Conservation (phyloP, 2,113 vertebrate species). For the Oncorhynchus nerka region DNA sequence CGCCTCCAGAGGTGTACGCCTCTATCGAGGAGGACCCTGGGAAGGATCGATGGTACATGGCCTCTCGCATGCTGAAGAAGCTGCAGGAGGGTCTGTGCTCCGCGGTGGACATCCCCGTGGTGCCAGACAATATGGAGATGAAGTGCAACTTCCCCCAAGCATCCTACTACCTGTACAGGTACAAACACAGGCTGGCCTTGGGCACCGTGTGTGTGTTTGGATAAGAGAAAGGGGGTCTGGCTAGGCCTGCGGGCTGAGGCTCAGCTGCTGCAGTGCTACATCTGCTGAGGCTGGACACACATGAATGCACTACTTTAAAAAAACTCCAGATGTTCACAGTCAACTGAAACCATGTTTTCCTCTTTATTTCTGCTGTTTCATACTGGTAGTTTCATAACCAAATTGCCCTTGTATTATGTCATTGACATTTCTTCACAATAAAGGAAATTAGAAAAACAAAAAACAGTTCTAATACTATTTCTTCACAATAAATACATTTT, state of each 20-base stretch:
- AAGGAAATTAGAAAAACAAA: constrained; percentile 7
- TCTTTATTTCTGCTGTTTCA: constrained; percentile 31
- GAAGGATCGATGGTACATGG: constrained; percentile 64
- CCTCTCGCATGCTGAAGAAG: constrained; percentile 69
- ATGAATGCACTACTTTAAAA: background rate
- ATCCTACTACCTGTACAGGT: constrained; percentile 72
- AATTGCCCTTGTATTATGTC: constrained; percentile 7
- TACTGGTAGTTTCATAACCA: constrained; percentile 8
- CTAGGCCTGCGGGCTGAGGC: background rate
- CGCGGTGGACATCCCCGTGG: constrained; percentile 65
- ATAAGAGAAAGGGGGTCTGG: constrained; percentile 21
- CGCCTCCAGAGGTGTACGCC: constrained; percentile 69
- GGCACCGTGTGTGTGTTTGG: constrained; percentile 74
- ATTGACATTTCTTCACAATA: constrained; percentile 29
- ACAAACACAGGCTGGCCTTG: constrained; percentile 72
- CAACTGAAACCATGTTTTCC: background rate
- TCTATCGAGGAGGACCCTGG: constrained; percentile 71
- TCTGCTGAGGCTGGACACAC: constrained; percentile 22
- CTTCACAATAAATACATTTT: background rate
- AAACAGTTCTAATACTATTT: too few relatives aligned
- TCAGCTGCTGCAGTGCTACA: background rate
- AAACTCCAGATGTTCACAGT: too few relatives aligned
- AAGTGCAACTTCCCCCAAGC: constrained; percentile 68
- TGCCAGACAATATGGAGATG: constrained; percentile 69
- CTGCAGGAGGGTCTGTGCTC: constrained; percentile 66